Evolutionary conservation across 2,797 vertebrate genomes (phyloP), one percentile per base, ranked within the genome.

Genomic region (Cottoperca gobio): DNA sequence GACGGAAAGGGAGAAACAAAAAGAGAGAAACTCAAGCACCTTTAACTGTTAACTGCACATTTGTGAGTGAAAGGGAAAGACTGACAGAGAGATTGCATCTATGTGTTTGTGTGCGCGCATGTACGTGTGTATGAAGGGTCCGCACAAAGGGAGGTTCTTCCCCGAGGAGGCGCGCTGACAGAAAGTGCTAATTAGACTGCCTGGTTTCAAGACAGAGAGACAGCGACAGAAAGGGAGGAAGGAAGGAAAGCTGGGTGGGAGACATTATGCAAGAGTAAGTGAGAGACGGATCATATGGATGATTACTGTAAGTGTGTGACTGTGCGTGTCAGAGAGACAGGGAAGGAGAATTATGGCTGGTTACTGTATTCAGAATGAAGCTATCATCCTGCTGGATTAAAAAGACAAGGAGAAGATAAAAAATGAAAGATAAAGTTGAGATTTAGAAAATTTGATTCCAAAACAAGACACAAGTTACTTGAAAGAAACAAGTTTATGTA

Each of bases 161-260:
- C 78, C 52, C 4, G 16, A 49, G 68, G 54, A 43, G 72, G 54
- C 31, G 50, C 77, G 78, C 69, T 86, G 83, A 91, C 82, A 88
- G 76, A 69, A 85, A 78, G 72, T 68, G 69, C 84, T 89, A 89
- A 92, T 92, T 89, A 89, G 70, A 81, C 77, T 54, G 73, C 60
- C 64, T 79, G 73, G 52, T 81, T 87, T 81, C 58, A 73, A 79
- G 62, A 57, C 46, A 70, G 61, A 59, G 28, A 78, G 73, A 65
- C 37, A 6, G 53, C n/a, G 39, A 54, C 31, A 62, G 60, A 74
- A 28, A 61, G 59, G 54, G 13, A 60, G 1, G 57, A 54, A 33
- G 31, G 21, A 77, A 31, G 46, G 31, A 62, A 42, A 21, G 52
- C 39, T 11, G 46, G 13, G 23, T 49, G 70, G 46, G 68, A 65